Evolutionary conservation across 2,113 vertebrate genomes (phyloP), one percentile per base, ranked within the genome.

Genomic region (Ibidorhyncha struthersii): DNA sequence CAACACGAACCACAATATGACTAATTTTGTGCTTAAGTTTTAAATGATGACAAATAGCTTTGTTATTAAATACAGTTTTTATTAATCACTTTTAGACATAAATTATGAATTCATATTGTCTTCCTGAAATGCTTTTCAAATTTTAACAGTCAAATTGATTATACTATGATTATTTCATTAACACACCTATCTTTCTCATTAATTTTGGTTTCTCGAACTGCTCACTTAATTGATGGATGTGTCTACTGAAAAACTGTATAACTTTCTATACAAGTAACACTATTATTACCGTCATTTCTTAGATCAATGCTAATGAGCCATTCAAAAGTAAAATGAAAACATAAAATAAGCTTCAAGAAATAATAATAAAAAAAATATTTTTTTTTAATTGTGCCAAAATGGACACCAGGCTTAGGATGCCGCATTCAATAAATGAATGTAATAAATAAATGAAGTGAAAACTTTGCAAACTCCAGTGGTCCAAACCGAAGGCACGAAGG

Each of bases 101-200:
- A 98, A 98, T 98, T 98, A 98, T 98, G 98, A 98, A 98, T 98
- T 98, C 98, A 97, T 98, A 98, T 97, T 97, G 84, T 98, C 98
- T 98, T 96, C 98, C 97, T 98, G 98, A 98, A 98, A 98, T 98
- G 98, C 98, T 98, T 98, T 98, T 98, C 98, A 98, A 98, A 98
- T 98, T 98, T 98, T 98, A 98, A 98, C 98, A 98, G 98, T 98
- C 98, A 98, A 98, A 98, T 98, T 98, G 98, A 98, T 98, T 98
- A 98, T 98, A 98, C 98, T 98, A 98, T 98, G 98, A 98, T 98
- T 98, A 98, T 98, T 98, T 98, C 98, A 98, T 98, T 98, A 98
- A 98, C 98, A 98, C 98, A 98, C 98, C 98, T 98, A 98, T 98
- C 98, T 98, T 98, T 98, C 98, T 98, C 98, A 98, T 98, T 98